A percentile compares a stretch with the other conserved stretches of the same genome.
phyloP scores from a whole-genome alignment of 2,113 vertebrate genomes.

The Clarias gariepinus region DNA sequence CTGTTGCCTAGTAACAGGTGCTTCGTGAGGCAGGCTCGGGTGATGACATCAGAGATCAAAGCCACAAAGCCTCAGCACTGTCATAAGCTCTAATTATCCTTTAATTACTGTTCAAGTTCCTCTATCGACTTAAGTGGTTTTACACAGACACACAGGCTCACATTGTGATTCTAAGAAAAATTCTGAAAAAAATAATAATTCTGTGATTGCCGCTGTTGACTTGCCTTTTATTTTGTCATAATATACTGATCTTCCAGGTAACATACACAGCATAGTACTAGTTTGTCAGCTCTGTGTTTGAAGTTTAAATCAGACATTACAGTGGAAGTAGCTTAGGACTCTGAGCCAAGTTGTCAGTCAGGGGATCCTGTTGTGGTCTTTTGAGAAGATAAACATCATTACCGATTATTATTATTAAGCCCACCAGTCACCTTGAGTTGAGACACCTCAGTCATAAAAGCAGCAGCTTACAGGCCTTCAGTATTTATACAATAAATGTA shows the following conservation, averaged over 20 bases:
- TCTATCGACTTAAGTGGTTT: not conserved
- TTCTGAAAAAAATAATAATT: not conserved
- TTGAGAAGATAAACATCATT: not conserved
- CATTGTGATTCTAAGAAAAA: not conserved
- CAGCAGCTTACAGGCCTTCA: not conserved
- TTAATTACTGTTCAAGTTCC: conserved; percentile 22
- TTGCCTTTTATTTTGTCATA: not conserved
- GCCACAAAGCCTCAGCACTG: conserved; percentile 36
- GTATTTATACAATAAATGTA: not conserved
- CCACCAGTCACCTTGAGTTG: not conserved
- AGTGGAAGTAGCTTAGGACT: not conserved
- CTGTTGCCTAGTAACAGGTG: conserved; percentile 73
- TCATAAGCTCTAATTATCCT: conserved; percentile 23
- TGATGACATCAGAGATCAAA: conserved; percentile 71
- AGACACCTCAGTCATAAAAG: not conserved
- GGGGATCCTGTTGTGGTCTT: not conserved
- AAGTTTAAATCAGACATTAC: not conserved
- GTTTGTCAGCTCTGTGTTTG: not conserved
- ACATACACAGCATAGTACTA: not conserved
- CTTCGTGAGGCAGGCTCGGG: conserved; percentile 60
- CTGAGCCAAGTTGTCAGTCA: not conserved
- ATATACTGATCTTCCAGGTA: not conserved
- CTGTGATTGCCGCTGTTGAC: no score
- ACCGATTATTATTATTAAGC: not conserved
- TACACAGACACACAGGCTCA: not conserved